Evolutionary conservation across 2,113 vertebrate species (phyloP).

Genomic region (Dromas ardeola): DNA sequence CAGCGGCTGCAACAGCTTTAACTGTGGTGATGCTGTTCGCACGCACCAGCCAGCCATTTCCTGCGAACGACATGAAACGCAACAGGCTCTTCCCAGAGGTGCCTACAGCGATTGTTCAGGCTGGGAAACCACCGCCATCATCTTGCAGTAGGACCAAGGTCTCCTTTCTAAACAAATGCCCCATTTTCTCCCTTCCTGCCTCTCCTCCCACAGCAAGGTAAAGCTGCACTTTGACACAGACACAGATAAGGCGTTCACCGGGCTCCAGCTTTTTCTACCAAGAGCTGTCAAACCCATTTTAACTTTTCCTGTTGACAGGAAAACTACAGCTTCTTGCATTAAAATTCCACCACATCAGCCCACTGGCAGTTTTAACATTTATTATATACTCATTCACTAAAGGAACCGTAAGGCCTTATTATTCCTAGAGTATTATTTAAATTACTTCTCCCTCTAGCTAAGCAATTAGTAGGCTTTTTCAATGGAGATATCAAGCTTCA

Average conservation of each 20-base stretch:
- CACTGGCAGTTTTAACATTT: background rate
- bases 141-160: background rate
- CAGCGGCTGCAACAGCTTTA: fast-evolving
- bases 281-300: background rate
- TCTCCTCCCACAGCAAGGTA: background rate
- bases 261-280: background rate
- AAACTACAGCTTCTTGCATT: background rate
- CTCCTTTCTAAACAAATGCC: background rate
- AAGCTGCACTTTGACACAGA: background rate
- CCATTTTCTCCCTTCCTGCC: background rate
- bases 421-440: background rate
- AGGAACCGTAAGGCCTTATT: background rate
- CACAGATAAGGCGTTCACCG: background rate
- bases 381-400: background rate
- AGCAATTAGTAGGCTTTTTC: background rate
- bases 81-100: background rate
- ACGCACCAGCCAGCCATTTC: background rate
- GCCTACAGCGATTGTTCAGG: background rate
- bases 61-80: fast-evolving
- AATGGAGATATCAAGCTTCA: background rate
- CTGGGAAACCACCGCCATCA: background rate
- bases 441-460: background rate
- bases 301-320: background rate
- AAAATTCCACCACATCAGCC: background rate
- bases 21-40: fast-evolving